Percentiles rank a stretch among this genome's conserved stretches.
These are phyloP conservation scores for Fragum whitleyi DNA, from an alignment of 2,888 invertebrate species.

Conservation along the genomic window DNA sequence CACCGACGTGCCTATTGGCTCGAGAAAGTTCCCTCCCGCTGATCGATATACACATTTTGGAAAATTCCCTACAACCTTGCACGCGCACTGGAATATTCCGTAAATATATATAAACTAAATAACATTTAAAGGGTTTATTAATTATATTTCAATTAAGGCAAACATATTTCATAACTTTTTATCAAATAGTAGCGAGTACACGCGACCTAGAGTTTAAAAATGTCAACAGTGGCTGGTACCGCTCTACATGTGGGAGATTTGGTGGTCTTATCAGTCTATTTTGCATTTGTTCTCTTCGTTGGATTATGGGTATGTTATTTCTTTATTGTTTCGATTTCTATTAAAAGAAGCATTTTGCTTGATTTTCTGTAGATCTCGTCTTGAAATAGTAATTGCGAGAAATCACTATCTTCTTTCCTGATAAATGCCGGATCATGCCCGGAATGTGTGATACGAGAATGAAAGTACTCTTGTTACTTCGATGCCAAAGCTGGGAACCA, in stretches of 20 bases:
- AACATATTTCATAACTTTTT: too few relatives aligned
- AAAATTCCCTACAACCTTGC: neutral
- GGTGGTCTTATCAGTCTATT: slow-evolving; percentile 84
- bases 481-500: too few relatives aligned
- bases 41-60: slow-evolving; percentile 12
- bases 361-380: too few relatives aligned
- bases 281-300: slow-evolving; percentile 83
- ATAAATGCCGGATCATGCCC: neutral
- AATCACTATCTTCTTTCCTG: neutral
- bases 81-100: slow-evolving; percentile 21
- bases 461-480: too few relatives aligned
- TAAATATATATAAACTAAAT: neutral
- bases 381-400: too few relatives aligned
- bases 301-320: slow-evolving; percentile 86
- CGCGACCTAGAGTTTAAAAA: neutral
- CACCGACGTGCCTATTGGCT: neutral
- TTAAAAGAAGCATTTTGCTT: too few relatives aligned
- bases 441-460: neutral
- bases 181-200: too few relatives aligned
- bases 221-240: slow-evolving; percentile 65
- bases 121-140: neutral
- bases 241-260: slow-evolving; percentile 81
- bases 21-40: slow-evolving; percentile 13
- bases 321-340: too few relatives aligned
- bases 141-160: neutral